Conservation (phyloP, 1,140 invertebrate genomes). For the Hycleus cichorii region DNA sequence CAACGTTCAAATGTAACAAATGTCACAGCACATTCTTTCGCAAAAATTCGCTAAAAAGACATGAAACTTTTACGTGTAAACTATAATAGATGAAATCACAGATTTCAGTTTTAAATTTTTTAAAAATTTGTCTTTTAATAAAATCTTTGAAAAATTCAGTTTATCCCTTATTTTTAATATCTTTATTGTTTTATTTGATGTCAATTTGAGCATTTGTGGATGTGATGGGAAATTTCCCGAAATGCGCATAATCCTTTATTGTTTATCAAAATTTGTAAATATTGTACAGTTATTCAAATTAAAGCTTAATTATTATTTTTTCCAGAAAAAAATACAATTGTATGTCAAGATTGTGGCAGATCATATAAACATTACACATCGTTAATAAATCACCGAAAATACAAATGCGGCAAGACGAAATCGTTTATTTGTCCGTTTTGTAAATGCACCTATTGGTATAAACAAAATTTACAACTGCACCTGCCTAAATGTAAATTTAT, state of each 20-base stretch:
- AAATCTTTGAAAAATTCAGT: neutral
- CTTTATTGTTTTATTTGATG: neutral
- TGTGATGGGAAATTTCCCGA: no score
- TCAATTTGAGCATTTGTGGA: neutral
- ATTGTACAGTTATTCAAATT: neutral
- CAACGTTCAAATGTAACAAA: neutral
- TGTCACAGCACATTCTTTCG: neutral
- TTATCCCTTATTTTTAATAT: neutral
- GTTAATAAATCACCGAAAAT: constrained; percentile 72
- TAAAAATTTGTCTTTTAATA: neutral
- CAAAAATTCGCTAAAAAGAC: neutral
- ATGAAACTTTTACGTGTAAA: neutral
- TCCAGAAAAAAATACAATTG: neutral
- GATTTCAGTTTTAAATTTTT: no score
- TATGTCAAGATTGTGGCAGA: constrained; percentile 63
- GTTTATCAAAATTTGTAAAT: neutral
- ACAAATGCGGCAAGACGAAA: constrained; percentile 62
- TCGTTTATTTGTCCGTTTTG: constrained; percentile 45
- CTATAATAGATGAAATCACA: no score
- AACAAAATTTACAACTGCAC: constrained; percentile 12
- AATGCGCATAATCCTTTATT: neutral
- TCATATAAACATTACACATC: constrained; percentile 74
- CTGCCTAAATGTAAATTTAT: neutral
- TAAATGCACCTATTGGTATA: constrained; percentile 20
- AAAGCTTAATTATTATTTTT: neutral